Evolutionary conservation across 2,888 invertebrate species (phyloP).

Genomic region (Eilema caniola): DNA sequence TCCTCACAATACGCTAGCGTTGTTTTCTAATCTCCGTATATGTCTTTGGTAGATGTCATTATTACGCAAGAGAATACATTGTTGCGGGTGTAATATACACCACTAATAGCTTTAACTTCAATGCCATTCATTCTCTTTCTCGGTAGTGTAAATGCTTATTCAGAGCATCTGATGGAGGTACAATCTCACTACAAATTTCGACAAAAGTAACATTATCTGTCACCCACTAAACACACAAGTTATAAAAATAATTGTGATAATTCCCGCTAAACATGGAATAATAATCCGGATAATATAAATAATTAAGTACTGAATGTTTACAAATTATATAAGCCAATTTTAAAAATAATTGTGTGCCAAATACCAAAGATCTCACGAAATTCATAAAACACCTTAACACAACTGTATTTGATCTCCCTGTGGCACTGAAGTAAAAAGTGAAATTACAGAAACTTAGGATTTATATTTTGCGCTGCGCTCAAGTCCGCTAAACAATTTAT

Average conservation of each 20-base stretch:
- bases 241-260: neutral
- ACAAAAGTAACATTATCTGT: neutral
- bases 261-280: too few relatives aligned
- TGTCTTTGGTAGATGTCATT: slow-evolving; percentile 47
- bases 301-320: too few relatives aligned
- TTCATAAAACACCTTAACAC: neutral
- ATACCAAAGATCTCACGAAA: neutral
- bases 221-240: neutral
- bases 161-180: neutral
- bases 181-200: neutral
- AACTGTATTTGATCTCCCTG: neutral
- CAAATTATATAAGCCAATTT: neutral
- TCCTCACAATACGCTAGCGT: slow-evolving; percentile 65
- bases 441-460: neutral
- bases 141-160: neutral
- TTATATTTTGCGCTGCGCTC: neutral
- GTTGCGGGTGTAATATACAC: neutral
- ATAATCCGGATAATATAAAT: too few relatives aligned
- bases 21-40: slow-evolving; percentile 52
- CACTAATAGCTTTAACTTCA: neutral
- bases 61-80: slow-evolving; percentile 14
- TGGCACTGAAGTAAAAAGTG: neutral
- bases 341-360: neutral
- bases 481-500: slow-evolving; percentile 33
- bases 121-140: neutral